Evolutionary conservation across 2,113 vertebrate genomes (phyloP).

Genomic region (Pionites leucogaster): DNA sequence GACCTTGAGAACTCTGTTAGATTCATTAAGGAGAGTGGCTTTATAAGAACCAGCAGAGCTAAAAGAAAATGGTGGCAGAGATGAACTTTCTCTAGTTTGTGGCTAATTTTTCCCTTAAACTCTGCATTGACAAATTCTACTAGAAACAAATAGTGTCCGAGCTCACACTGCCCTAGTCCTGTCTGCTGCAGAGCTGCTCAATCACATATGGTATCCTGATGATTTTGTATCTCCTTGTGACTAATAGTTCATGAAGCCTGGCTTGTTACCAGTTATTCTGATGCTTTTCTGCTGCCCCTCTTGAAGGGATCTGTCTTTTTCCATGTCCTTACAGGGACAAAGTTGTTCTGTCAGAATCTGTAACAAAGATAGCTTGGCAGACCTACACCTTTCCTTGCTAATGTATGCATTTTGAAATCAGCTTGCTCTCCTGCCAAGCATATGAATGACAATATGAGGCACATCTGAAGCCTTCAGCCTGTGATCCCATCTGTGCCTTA

Average conservation of each 20-base stretch:
- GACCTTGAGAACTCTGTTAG: background rate
- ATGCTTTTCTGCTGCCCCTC: background rate
- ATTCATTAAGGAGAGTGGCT: background rate
- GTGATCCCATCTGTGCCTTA: background rate
- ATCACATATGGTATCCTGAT: accelerated
- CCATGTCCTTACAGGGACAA: background rate
- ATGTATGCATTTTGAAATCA: background rate
- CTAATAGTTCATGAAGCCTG: background rate
- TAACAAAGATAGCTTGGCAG: background rate
- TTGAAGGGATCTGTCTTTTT: background rate
- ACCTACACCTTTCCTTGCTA: background rate
- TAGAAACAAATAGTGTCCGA: background rate
- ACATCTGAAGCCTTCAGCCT: conserved; percentile 15
- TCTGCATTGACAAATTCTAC: background rate
- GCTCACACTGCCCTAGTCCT: background rate
- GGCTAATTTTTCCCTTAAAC: background rate
- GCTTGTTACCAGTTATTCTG: background rate
- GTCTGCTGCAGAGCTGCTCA: background rate
- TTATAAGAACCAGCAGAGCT: background rate
- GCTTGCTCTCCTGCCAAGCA: background rate
- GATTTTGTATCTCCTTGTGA: background rate
- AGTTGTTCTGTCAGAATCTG: background rate
- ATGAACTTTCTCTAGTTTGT: background rate
- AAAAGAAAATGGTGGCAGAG: background rate
- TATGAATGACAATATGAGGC: background rate